Evolutionary conservation across 2,888 invertebrate species (phyloP).

Genomic region (Thyatira batis): DNA sequence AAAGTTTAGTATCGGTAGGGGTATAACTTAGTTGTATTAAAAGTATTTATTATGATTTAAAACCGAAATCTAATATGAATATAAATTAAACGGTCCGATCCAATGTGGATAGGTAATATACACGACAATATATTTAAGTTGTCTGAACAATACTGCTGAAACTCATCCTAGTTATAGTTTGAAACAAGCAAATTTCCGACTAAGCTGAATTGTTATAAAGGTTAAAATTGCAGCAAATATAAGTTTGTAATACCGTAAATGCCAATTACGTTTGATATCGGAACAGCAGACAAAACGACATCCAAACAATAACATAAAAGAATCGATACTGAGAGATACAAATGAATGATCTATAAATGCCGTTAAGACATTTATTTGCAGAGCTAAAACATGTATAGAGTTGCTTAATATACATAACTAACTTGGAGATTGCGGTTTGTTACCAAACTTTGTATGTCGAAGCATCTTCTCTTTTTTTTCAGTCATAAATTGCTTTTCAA

Average conservation of each 20-base stretch:
- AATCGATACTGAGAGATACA: slow-evolving; percentile 74
- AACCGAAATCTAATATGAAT: not conserved
- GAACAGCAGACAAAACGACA: slow-evolving; percentile 60
- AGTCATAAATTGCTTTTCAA: too few relatives aligned
- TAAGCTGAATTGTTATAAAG: slow-evolving; percentile 13
- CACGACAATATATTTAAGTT: slow-evolving; percentile 1
- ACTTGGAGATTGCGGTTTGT: too few relatives aligned
- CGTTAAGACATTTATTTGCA: slow-evolving; percentile 68
- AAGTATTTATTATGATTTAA: not conserved
- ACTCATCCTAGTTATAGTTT: slow-evolving; percentile 21
- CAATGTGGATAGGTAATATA: not conserved
- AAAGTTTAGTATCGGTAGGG: too few relatives aligned
- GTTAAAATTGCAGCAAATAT: slow-evolving; percentile 26
- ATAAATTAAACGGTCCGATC: not conserved
- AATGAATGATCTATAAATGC: slow-evolving; percentile 81
- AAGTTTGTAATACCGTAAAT: slow-evolving; percentile 51
- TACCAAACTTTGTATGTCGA: too few relatives aligned
- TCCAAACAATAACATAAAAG: slow-evolving; percentile 76
- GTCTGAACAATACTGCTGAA: slow-evolving; percentile 16
- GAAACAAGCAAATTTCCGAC: slow-evolving; percentile 14
- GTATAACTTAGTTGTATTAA: too few relatives aligned
- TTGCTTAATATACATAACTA: too few relatives aligned
- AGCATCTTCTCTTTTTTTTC: too few relatives aligned
- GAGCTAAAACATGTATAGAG: slow-evolving; percentile 44
- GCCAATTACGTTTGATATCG: slow-evolving; percentile 69